Evolutionary conservation across 2,797 vertebrate genomes (phyloP).

Genomic region (Trachurus trachurus): DNA sequence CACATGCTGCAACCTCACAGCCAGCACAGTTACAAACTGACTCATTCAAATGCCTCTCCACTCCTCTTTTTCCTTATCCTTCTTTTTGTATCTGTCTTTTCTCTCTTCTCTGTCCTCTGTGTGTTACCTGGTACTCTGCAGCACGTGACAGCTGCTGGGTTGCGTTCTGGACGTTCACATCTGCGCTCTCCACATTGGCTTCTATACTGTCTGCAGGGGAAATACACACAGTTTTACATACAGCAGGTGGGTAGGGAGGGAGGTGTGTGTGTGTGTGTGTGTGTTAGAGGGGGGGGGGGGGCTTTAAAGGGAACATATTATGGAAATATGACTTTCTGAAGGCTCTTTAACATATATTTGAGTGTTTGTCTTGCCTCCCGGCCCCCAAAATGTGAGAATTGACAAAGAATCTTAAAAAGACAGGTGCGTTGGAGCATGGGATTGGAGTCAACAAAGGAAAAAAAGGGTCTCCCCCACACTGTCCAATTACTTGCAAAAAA

Average conservation of each 20-base stretch:
- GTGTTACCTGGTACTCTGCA: conserved; percentile 92
- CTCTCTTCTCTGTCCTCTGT: background rate
- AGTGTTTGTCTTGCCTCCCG: too few relatives aligned
- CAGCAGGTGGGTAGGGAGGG: background rate
- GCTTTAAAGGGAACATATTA: too few relatives aligned
- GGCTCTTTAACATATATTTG: too few relatives aligned
- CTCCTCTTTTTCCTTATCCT: background rate
- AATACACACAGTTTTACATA: conserved; percentile 13
- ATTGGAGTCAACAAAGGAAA: too few relatives aligned
- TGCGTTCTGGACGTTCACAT: conserved; percentile 90
- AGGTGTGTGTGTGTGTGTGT: background rate
- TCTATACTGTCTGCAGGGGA: conserved; percentile 91
- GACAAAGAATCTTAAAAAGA: too few relatives aligned
- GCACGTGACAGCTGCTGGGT: conserved; percentile 93
- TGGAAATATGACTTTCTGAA: too few relatives aligned
- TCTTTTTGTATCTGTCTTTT: background rate
- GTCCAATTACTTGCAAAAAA: too few relatives aligned
- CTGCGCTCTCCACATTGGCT: conserved; percentile 94
- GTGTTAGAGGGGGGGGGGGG: too few relatives aligned
- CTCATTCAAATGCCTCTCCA: background rate
- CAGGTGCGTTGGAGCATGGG: too few relatives aligned
- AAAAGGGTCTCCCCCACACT: too few relatives aligned
- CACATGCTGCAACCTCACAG: background rate
- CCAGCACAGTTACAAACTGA: background rate
- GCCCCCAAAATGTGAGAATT: too few relatives aligned